Base-by-base conservation (phyloP, 2,113 vertebrate genomes). In the Eolophus roseicapilla region DNA sequence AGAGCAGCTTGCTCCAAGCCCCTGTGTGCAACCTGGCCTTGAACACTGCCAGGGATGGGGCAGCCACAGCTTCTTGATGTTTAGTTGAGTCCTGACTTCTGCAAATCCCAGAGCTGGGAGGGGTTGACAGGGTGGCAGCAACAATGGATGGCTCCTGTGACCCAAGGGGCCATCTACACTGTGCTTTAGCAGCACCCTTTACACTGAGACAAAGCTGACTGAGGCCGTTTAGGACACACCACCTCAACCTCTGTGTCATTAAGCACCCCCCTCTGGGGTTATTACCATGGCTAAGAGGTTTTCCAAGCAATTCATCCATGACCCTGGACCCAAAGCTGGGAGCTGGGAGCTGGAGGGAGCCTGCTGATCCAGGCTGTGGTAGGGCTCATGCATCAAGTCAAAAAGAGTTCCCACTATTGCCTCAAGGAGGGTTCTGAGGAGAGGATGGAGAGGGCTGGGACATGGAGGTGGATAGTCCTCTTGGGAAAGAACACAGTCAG, bases 101-200 rank as follows among this genome's bases (percentile, higher is more conserved):
- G 43, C 11, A 29, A 41, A 57, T 19, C 37, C 27, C 8, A 41
- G 50, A 49, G 3, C 41, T 46, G 49, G 62, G 47, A 60, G 46
- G 24, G 13, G 7, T 6, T 53, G 39, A 5, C 0, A 2, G 6
- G 10, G 43, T 31, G 23, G 28, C 33, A 13, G 33, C 0, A 0
- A 28, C 21, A 20, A 20, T 33, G 33, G 62, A 10, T 43, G 55
- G 19, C 43, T 65, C 25, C 43, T 27, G 6, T 31, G 14, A 31
- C 27, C 49, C 16, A 10, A 4, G 5, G 17, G 17, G 2, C 41
- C 50, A 19, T 6, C 44, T 25, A 41, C 28, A 11, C 63, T 62
- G 75, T 19, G 29, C 43, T 49, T 43, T 57, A 17, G 11, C 23
- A 60, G 27, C 14, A 7, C 17, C 1, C 0, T 44, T 44, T 53